These are phyloP conservation scores for Microtus montanus DNA, from an alignment of 2,113 vertebrate genomes.

Conservation along the genomic window DNA sequence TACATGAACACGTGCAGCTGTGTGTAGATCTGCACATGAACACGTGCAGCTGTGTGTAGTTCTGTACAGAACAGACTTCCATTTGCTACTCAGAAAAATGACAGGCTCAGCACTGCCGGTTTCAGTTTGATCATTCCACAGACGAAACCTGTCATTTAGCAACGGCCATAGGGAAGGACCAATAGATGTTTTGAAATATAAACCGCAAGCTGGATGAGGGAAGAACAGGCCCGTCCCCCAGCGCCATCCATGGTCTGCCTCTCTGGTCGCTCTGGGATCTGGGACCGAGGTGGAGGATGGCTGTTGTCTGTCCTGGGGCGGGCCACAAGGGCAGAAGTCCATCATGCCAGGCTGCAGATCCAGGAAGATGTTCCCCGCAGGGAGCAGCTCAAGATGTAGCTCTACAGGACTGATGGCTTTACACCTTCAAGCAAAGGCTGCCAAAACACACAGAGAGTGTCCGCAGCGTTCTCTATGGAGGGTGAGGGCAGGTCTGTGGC, in stretches of 20 bases:
- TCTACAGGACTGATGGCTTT: neutral
- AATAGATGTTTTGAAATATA: slow-evolving; percentile 68
- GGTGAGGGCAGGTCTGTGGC: neutral
- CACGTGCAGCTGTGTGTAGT: neutral
- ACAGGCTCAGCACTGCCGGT: neutral
- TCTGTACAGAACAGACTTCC: neutral
- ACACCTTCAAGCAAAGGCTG: fast-evolving
- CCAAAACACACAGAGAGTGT: neutral
- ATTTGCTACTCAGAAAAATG: slow-evolving; percentile 35
- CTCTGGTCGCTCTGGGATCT: slow-evolving; percentile 30
- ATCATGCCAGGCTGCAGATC: neutral
- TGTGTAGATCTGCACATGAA: too few species aligned
- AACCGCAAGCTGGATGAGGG: slow-evolving; percentile 42
- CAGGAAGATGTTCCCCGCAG: neutral
- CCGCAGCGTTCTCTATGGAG: neutral
- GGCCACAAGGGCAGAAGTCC: neutral
- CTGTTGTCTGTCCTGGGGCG: neutral
- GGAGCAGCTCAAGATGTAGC: neutral
- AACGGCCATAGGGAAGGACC: slow-evolving; percentile 67
- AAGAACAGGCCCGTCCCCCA: neutral
- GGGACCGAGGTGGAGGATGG: neutral
- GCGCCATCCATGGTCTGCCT: neutral
- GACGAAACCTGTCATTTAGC: slow-evolving; percentile 70
- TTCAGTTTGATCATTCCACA: slow-evolving; percentile 64
- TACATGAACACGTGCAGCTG: too few species aligned